Evolutionary conservation across 1,140 invertebrate species (phyloP).

Genomic region (Trachymyrmex septentrionalis): DNA sequence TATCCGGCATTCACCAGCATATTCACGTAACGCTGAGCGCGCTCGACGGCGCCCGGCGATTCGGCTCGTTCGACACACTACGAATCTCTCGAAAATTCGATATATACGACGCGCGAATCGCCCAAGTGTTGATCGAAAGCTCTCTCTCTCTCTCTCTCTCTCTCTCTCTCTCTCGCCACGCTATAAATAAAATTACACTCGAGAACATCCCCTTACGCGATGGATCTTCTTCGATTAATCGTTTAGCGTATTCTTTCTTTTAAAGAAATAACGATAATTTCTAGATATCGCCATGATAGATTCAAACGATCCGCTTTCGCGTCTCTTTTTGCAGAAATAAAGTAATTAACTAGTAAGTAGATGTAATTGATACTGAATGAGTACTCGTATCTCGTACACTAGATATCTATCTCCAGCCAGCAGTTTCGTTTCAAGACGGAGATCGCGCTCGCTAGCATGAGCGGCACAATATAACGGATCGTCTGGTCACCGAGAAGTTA

Average conservation of each 20-base stretch:
- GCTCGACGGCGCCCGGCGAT: slow-evolving; percentile 23
- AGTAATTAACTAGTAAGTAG: slow-evolving; percentile 32
- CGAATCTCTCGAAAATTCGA: neutral
- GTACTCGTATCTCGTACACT: neutral
- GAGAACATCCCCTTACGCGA: neutral
- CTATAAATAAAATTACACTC: neutral
- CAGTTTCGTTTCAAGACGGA: neutral
- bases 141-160: too few relatives aligned
- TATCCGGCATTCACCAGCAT: slow-evolving; percentile 30
- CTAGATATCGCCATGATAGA: neutral
- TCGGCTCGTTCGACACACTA: slow-evolving; percentile 14
- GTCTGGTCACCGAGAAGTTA: slow-evolving; percentile 68
- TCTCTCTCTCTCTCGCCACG: too few relatives aligned
- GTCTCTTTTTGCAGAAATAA: neutral
- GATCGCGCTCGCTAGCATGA: neutral
- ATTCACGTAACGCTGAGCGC: neutral
- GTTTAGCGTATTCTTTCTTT: too few relatives aligned
- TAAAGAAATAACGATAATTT: neutral
- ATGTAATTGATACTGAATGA: slow-evolving; percentile 32
- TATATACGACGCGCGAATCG: neutral
- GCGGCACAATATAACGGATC: slow-evolving; percentile 70
- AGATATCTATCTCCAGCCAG: slow-evolving; percentile 28
- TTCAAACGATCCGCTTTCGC: neutral
- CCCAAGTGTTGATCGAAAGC: neutral
- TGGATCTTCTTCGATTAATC: neutral